A percentile compares a stretch with the other conserved stretches of the same genome.
These are phyloP conservation scores for Rhineura floridana DNA, from an alignment of 2,113 vertebrate species.

Conservation along the genomic window DNA sequence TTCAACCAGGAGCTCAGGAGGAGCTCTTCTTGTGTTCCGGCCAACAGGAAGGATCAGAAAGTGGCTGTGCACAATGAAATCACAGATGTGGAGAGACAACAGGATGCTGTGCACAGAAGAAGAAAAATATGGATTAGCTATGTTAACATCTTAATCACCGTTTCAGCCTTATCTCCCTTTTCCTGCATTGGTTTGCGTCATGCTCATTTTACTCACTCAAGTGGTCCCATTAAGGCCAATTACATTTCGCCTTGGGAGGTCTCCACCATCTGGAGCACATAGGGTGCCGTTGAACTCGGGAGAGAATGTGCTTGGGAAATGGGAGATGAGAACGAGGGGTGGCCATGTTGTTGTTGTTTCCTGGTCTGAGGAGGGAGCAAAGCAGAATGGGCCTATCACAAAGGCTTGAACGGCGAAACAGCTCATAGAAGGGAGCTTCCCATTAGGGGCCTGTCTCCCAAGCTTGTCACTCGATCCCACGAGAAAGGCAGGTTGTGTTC, in stretches of 20 bases:
- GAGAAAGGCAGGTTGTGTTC: neutral
- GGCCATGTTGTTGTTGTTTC: neutral
- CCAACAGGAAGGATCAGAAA: neutral
- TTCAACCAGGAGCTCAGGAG: neutral
- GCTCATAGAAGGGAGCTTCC: neutral
- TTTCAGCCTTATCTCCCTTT: constrained; percentile 32
- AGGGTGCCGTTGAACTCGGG: neutral
- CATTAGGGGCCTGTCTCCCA: neutral
- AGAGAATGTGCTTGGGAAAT: neutral
- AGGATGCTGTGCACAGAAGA: neutral
- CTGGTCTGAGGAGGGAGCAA: neutral
- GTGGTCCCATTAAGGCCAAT: constrained; percentile 37
- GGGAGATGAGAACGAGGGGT: too few species aligned
- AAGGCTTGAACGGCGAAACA: neutral
- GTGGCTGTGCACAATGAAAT: constrained; percentile 16
- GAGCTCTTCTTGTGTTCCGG: neutral
- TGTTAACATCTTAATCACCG: constrained; percentile 14
- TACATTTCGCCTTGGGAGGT: constrained; percentile 34
- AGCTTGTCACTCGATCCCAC: neutral
- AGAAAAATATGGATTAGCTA: neutral
- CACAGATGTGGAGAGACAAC: neutral
- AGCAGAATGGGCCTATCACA: neutral
- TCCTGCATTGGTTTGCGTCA: constrained; percentile 18
- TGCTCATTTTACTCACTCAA: constrained; percentile 32
- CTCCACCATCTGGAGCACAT: constrained; percentile 3